Evolutionary conservation across 2,797 vertebrate species (phyloP).

Genomic region (Paedocypris micromegethes): DNA sequence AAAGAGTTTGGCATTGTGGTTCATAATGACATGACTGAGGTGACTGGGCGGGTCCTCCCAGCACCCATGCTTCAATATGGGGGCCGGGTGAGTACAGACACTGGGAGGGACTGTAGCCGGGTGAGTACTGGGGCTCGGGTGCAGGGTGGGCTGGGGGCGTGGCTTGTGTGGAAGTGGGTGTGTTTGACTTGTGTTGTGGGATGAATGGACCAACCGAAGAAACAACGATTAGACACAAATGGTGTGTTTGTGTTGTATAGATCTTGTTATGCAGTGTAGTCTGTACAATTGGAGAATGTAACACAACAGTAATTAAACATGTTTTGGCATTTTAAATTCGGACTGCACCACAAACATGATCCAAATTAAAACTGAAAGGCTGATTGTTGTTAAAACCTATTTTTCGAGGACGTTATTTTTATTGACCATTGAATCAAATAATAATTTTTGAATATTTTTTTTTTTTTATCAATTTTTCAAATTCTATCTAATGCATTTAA

Average conservation of each 20-base stretch:
- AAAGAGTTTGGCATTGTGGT: constrained; percentile 98
- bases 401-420: too few species aligned
- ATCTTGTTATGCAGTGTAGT: too few species aligned
- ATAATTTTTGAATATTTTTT: too few species aligned
- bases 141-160: constrained; percentile 46
- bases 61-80: constrained; percentile 98
- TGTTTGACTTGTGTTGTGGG: constrained; percentile 29
- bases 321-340: too few species aligned
- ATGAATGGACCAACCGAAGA: constrained; percentile 43
- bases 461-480: too few species aligned
- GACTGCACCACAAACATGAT: too few species aligned
- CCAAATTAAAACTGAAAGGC: too few species aligned
- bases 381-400: too few species aligned
- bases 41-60: constrained; percentile 94
- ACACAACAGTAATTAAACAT: too few species aligned
- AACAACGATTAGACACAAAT: constrained; percentile 54
- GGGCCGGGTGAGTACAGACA: constrained; percentile 89
- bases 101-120: constrained; percentile 79
- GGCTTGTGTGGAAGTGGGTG: constrained; percentile 21
- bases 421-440: too few species aligned
- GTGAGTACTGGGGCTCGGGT: constrained; percentile 71
- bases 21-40: constrained; percentile 97
- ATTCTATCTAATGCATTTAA: too few species aligned
- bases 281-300: too few species aligned
- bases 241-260: background rate